These are phyloP conservation scores for Pterois miles DNA, from an alignment of 2,797 vertebrate species.

Conservation along the genomic window DNA sequence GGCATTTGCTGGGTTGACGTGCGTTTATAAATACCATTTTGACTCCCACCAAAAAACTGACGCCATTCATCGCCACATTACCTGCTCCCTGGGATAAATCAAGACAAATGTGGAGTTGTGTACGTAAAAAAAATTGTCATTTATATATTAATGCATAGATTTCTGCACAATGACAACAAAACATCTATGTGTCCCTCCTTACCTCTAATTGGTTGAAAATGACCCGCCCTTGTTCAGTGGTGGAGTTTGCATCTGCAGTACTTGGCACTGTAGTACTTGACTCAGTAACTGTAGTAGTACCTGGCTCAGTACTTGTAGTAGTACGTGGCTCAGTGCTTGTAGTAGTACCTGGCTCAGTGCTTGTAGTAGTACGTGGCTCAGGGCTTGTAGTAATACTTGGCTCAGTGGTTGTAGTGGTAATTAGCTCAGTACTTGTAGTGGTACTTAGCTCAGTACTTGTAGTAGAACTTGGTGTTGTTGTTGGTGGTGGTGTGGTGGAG, in stretches of 20 bases:
- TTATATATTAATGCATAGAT: neutral
- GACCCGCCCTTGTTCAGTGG: rapidly evolving
- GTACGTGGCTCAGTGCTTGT: neutral
- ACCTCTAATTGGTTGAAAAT: rapidly evolving
- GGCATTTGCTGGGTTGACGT: neutral
- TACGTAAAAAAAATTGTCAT: neutral
- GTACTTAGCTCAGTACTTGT: neutral
- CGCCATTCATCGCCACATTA: rapidly evolving
- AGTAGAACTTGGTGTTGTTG: neutral
- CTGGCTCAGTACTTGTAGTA: neutral
- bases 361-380: neutral
- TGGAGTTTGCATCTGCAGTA: neutral
- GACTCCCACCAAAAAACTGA: rapidly evolving
- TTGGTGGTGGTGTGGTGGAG: neutral
- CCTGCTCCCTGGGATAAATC: neutral
- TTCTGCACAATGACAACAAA: neutral
- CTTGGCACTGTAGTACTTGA: neutral
- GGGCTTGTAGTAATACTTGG: neutral
- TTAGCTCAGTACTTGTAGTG: neutral
- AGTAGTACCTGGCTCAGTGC: neutral
- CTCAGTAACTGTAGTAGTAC: neutral
- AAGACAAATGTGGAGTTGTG: neutral
- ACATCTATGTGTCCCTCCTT: neutral
- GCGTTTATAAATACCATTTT: constrained; percentile 11
- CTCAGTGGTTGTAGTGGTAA: neutral